Evolutionary conservation across 2,797 vertebrate species (phyloP).

Genomic region (Dicrostonyx torquatus): DNA sequence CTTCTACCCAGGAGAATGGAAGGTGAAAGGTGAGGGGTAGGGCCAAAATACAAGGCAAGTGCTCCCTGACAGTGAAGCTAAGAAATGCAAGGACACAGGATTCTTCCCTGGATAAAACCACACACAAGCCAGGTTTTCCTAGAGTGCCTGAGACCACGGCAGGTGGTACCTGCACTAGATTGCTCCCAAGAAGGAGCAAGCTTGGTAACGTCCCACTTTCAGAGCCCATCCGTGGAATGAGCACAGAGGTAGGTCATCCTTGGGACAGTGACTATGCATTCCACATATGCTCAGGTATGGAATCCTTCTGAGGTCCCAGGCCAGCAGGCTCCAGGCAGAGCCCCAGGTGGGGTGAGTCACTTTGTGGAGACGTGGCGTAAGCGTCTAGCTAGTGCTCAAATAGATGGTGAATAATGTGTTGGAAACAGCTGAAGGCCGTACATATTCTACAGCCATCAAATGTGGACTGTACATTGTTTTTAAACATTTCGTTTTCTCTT

Average conservation of each 20-base stretch:
- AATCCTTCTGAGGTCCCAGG: not conserved
- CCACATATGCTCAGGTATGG: constrained; percentile 64
- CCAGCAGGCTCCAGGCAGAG: constrained; percentile 21
- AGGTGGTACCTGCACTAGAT: not conserved
- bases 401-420: constrained; percentile 77
- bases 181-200: not conserved
- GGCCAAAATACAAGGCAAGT: not conserved
- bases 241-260: not conserved
- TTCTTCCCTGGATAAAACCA: not conserved
- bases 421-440: constrained; percentile 69
- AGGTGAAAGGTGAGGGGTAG: not conserved
- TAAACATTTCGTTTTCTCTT: constrained; percentile 67
- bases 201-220: not conserved
- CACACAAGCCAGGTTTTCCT: too few species aligned
- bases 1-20: rapidly evolving
- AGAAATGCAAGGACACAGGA: not conserved
- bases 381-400: constrained; percentile 67
- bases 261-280: constrained; percentile 2
- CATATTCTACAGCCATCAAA: constrained; percentile 68
- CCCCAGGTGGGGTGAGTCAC: constrained; percentile 48
- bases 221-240: not conserved
- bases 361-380: constrained; percentile 72
- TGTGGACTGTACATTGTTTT: constrained; percentile 73
- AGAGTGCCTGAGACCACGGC: not conserved
- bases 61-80: not conserved